Base-by-base conservation (phyloP, 2,888 invertebrate species). In the Morinoia aosen region DNA sequence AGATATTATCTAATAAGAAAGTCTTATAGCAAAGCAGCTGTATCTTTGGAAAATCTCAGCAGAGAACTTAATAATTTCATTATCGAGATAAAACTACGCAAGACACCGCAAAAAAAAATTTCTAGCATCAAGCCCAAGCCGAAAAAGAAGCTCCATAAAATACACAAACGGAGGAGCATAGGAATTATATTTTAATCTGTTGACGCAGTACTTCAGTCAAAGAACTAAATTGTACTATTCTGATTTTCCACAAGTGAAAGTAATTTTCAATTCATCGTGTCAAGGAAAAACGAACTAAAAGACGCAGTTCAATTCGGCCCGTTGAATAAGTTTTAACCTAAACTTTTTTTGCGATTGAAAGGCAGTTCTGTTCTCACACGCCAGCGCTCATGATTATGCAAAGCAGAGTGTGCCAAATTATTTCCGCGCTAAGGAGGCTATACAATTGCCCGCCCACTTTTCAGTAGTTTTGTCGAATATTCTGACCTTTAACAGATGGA, bases 401-500 rank as follows among this genome's bases (percentile, higher is more conserved):
- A 76, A 76, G 76, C 76, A 10, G 25, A 16, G 76, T 33, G 76
- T 76, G 76, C 25, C 76, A 76, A 76, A 76, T 76, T 76, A 76
- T 76, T 76, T 76, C 33, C 19, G 76, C 16, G 76, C 76, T 25
- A 39, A 33, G 48, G 90, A 90, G 39, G 48, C 40, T 16, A 39
- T 39, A 19, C 39, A 39, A 48, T 90, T 90, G 40, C 90, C 90
- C 5, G 90, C 90, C 14, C 39, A 57, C 19, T 90, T 90, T 90
- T 90, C 90, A 90, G 93, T 93, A 57, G 93, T 93, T 93, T 93
- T 57, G 19, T 93, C 93, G 93, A 93, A 56, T 93, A 93, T 19
- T 93, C 57, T 93, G 93, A 93, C 93, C 93, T 93, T 93, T 93
- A 93, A 57, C 93, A 25, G 93, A 57, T 93, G 93, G 57, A 39